phyloP scores from a whole-genome alignment of 2,888 invertebrate genomes.

The Euplexia lucipara region DNA sequence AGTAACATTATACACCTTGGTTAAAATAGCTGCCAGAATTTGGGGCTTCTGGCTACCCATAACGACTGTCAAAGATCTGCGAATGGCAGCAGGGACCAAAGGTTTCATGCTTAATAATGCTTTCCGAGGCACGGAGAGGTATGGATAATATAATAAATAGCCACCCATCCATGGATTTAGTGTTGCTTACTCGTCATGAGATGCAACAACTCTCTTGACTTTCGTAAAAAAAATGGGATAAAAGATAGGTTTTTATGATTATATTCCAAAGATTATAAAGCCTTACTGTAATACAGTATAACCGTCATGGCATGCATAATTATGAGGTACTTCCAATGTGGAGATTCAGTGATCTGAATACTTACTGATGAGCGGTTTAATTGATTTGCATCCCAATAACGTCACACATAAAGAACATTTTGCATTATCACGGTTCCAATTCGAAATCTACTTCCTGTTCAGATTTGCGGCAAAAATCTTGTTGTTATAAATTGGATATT shows the following conservation, averaged over 20 bases:
- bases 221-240: too few species aligned
- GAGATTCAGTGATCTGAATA: constrained; percentile 37
- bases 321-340: constrained; percentile 35
- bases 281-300: constrained; percentile 19
- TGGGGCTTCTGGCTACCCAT: too few species aligned
- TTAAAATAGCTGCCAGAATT: too few species aligned
- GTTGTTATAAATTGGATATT: constrained; percentile 21
- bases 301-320: constrained; percentile 42
- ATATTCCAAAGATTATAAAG: neutral
- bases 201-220: neutral
- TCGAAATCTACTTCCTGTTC: constrained; percentile 48
- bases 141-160: too few species aligned
- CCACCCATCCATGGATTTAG: too few species aligned
- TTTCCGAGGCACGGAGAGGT: too few species aligned
- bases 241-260: too few species aligned
- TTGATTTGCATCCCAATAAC: constrained; percentile 23
- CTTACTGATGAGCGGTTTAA: constrained; percentile 3
- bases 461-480: constrained; percentile 31
- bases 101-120: too few species aligned
- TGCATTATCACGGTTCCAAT: constrained; percentile 1
- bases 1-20: too few species aligned
- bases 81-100: too few species aligned
- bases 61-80: too few species aligned
- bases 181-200: too few species aligned
- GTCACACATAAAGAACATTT: constrained; percentile 29